Evolutionary conservation across 2,888 invertebrate genomes (phyloP).

Genomic region (Minunthozetes semirufus): DNA sequence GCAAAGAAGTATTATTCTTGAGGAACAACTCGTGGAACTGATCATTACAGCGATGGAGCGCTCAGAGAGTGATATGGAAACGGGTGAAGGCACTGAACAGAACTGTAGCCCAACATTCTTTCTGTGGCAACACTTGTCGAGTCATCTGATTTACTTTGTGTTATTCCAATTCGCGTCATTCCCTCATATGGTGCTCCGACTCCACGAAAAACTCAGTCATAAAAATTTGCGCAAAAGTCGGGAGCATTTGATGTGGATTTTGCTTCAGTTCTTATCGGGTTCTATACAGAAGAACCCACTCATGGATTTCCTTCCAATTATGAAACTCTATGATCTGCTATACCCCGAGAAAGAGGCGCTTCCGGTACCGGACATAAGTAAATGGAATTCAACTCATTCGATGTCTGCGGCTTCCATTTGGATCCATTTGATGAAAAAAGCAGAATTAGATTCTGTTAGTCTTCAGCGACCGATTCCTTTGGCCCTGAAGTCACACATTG

Average conservation of each 20-base stretch:
- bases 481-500: conserved; percentile 72
- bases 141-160: conserved; percentile 89
- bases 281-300: conserved; percentile 89
- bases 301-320: conserved; percentile 75
- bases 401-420: conserved; percentile 94
- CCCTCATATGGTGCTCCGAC: conserved; percentile 78
- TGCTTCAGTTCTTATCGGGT: conserved; percentile 93
- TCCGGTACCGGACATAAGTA: conserved; percentile 78
- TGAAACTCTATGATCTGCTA: conserved; percentile 80
- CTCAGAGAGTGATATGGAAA: conserved; percentile 57
- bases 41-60: conserved; percentile 86
- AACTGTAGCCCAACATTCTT: conserved; percentile 38
- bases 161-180: conserved; percentile 89
- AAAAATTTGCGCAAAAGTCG: conserved; percentile 77
- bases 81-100: conserved; percentile 38
- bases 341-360: conserved; percentile 84
- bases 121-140: conserved; percentile 84
- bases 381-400: conserved; percentile 75
- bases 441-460: conserved; percentile 72
- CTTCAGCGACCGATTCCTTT: conserved; percentile 69
- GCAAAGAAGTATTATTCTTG: conserved; percentile 76
- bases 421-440: conserved; percentile 91
- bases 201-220: conserved; percentile 68
- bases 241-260: conserved; percentile 98
- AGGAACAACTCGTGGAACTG: conserved; percentile 84